Evolutionary conservation across 2,888 invertebrate species (phyloP).

Genomic region (Synanthedon vespiformis): DNA sequence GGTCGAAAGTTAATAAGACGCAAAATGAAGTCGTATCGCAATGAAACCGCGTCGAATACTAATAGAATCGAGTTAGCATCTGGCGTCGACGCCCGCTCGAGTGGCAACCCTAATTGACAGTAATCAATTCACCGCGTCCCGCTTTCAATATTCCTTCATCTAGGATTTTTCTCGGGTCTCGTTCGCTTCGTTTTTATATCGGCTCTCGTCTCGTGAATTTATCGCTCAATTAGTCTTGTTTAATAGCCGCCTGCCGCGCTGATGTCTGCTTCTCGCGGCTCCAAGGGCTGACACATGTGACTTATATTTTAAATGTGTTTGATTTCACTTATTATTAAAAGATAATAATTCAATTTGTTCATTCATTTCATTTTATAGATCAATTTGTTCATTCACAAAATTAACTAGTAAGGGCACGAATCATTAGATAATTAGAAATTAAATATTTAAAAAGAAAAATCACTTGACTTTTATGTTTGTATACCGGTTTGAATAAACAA

Average conservation of each 20-base stretch:
- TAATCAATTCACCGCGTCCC: constrained; percentile 63
- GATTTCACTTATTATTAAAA: not conserved
- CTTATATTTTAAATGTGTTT: not conserved
- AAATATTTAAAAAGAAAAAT: too few species aligned
- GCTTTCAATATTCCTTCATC: constrained; percentile 67
- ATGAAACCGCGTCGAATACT: constrained; percentile 14
- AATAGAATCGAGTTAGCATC: constrained; percentile 35
- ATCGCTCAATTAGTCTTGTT: constrained; percentile 73
- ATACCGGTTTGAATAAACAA: too few species aligned
- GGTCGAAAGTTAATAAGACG: not conserved
- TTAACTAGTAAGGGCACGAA: too few species aligned
- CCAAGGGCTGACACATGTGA: constrained; percentile 40
- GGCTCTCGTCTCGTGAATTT: constrained; percentile 65
- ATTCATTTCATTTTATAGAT: not conserved
- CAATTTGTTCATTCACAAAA: not conserved
- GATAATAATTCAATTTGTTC: not conserved
- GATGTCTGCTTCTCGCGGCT: constrained; percentile 66
- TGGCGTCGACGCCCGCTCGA: constrained; percentile 45
- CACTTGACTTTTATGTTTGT: too few species aligned
- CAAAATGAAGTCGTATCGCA: not conserved
- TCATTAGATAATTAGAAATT: not conserved
- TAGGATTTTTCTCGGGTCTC: constrained; percentile 54
- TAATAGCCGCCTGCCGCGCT: constrained; percentile 70
- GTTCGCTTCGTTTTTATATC: constrained; percentile 62
- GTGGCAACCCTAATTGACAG: constrained; percentile 62